Evolutionary conservation across 2,113 vertebrate species (phyloP).

Genomic region (Agapornis roseicollis): DNA sequence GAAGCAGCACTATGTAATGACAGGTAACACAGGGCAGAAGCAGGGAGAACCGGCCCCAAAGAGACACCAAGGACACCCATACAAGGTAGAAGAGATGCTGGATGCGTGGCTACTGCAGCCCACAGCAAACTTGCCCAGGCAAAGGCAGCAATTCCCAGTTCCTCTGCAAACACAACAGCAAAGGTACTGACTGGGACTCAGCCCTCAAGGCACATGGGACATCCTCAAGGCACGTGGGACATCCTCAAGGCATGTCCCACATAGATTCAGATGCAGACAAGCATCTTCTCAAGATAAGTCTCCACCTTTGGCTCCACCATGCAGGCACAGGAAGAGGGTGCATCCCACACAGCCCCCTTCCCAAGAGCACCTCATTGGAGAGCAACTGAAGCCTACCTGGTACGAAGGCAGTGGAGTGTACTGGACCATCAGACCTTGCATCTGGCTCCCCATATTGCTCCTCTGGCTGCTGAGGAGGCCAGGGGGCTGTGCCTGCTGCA

Average conservation of each 20-base stretch:
- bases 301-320: background rate
- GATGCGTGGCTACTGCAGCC: background rate
- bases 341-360: background rate
- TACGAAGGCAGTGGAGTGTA: constrained; percentile 96
- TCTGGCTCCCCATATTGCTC: constrained; percentile 85
- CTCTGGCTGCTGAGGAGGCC: constrained; percentile 89
- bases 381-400: constrained; percentile 80
- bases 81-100: background rate
- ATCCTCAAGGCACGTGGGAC: background rate
- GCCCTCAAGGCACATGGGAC: background rate
- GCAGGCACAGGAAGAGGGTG: background rate
- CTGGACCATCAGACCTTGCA: constrained; percentile 97
- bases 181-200: background rate
- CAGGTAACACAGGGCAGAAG: background rate
- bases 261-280: background rate
- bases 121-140: background rate
- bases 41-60: background rate
- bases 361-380: background rate
- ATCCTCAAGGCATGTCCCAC: background rate
- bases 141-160: background rate
- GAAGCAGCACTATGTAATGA: background rate
- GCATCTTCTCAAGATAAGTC: background rate
- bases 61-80: background rate
- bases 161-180: accelerated
- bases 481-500: constrained; percentile 91